These are phyloP conservation scores for Lamproptera curius DNA, from an alignment of 2,888 invertebrate species.

Conservation along the genomic window DNA sequence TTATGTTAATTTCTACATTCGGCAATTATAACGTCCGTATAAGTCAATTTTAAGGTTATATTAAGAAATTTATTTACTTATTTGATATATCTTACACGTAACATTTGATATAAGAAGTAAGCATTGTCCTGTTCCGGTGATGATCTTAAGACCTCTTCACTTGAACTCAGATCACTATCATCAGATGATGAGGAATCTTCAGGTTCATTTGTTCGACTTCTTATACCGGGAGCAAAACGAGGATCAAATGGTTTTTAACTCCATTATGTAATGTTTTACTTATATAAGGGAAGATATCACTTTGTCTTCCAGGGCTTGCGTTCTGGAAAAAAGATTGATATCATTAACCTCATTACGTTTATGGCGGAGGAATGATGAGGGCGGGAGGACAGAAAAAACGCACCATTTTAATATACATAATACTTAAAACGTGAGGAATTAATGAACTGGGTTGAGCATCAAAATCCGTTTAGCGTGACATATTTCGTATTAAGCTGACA, in stretches of 20 bases:
- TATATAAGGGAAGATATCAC: background rate
- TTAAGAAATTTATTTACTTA: background rate
- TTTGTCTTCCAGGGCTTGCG: background rate
- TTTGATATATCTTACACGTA: constrained; percentile 32
- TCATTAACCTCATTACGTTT: no score
- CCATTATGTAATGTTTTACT: background rate
- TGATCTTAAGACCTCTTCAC: background rate
- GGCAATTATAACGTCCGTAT: no score
- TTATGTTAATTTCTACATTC: no score
- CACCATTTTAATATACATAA: no score
- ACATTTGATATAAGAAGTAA: constrained; percentile 27
- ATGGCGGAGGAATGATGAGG: no score
- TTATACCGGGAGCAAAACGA: constrained; percentile 1
- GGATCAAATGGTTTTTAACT: constrained; percentile 1
- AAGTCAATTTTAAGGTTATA: no score
- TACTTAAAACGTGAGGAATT: no score
- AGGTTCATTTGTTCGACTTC: background rate
- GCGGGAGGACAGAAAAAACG: no score
- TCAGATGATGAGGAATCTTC: background rate
- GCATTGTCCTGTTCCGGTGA: constrained; percentile 24
- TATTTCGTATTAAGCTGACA: no score
- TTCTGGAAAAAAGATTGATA: background rate
- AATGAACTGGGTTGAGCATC: no score
- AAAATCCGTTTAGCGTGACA: no score
- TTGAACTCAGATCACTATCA: background rate